Evolutionary conservation across 35 echinoderm and acorn worm species (phyloP).

Genomic region (Apostichopus californicus): DNA sequence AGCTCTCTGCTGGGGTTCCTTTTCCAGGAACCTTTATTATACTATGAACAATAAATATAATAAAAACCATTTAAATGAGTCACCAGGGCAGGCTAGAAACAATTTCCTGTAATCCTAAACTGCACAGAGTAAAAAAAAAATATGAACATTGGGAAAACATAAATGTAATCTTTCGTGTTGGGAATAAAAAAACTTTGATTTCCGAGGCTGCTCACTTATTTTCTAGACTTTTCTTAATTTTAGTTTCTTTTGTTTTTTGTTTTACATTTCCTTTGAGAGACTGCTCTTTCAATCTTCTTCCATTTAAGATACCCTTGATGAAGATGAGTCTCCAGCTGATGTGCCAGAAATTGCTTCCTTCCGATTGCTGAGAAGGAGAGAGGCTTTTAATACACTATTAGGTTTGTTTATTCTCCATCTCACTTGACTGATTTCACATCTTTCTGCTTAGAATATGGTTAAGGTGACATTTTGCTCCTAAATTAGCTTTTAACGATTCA

Average conservation of each 20-base stretch:
- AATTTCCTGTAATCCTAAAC: too few species aligned
- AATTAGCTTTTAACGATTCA: constrained; percentile 16
- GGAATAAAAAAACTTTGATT: not conserved
- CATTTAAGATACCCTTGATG: not conserved
- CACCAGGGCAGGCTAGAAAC: too few species aligned
- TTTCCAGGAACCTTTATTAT: too few species aligned
- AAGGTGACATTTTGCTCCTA: constrained; percentile 1
- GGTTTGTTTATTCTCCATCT: constrained; percentile 6
- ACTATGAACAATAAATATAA: too few species aligned
- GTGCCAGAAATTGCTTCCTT: not conserved
- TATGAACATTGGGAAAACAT: too few species aligned
- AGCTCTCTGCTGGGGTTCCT: too few species aligned
- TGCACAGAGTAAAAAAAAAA: too few species aligned
- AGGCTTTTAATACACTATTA: not conserved
- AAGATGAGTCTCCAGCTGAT: not conserved
- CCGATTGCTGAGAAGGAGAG: not conserved
- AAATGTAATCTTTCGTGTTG: too few species aligned
- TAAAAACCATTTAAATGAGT: too few species aligned
- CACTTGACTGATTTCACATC: not conserved
- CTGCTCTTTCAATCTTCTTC: not conserved
- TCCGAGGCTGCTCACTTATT: not conserved
- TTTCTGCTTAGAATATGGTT: not conserved
- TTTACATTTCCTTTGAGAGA: not conserved
- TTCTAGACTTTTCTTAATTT: too few species aligned
- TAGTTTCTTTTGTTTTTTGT: not conserved